Percentiles rank a stretch among this genome's conserved stretches.
Evolutionary conservation across 2,888 invertebrate species (phyloP).

Genomic region (Tetragonisca angustula): DNA sequence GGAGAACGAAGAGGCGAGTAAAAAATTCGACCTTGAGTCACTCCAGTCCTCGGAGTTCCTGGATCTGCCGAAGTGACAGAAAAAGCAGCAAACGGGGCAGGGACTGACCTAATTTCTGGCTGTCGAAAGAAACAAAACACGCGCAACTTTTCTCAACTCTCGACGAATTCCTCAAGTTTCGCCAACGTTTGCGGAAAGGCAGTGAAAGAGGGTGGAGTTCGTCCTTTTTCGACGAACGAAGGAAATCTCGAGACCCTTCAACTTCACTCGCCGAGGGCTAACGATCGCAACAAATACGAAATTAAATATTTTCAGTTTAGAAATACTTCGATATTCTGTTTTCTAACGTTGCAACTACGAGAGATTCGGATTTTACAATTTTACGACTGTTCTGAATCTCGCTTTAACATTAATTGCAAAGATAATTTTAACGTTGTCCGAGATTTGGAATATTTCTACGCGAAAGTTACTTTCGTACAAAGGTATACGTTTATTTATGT

Average conservation of each 20-base stretch:
- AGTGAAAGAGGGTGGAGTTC: background rate
- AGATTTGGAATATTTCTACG: no score
- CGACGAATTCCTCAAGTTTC: background rate
- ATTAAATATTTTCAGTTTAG: no score
- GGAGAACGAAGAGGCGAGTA: slow-evolving; percentile 7
- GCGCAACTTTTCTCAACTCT: background rate
- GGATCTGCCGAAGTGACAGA: background rate
- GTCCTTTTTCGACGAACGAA: background rate
- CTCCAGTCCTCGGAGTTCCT: background rate
- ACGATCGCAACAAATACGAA: no score
- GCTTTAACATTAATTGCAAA: no score
- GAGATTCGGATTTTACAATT: no score
- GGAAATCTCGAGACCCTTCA: background rate
- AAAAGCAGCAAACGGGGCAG: background rate
- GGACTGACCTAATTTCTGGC: background rate
- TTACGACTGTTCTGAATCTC: no score
- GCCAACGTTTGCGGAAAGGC: background rate
- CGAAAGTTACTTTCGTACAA: no score
- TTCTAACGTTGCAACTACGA: no score
- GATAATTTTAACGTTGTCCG: no score
- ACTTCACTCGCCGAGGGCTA: no score
- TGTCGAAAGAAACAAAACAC: background rate
- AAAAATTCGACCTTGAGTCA: background rate
- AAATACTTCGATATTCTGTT: no score
- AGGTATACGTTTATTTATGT: no score